A percentile compares a stretch with the other conserved stretches of the same genome.
phyloP scores from a whole-genome alignment of 2,113 vertebrate species.

The Morone saxatilis region DNA sequence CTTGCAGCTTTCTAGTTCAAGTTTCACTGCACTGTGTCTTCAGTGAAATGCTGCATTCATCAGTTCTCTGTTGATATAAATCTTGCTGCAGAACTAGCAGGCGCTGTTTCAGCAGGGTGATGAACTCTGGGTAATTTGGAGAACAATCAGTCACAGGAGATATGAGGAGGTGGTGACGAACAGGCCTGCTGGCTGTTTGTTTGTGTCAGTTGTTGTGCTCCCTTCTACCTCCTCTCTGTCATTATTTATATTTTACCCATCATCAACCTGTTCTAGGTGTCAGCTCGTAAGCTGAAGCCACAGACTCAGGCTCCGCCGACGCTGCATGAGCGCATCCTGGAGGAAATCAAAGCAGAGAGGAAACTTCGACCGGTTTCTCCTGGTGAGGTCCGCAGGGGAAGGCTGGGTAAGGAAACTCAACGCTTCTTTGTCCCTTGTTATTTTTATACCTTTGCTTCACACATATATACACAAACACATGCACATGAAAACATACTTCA shows the following conservation, averaged over 20 bases:
- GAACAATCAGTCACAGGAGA: constrained; percentile 24
- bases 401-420: constrained; percentile 86
- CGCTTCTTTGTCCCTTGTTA: not conserved
- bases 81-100: constrained; percentile 12
- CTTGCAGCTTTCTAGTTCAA: not conserved
- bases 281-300: constrained; percentile 95
- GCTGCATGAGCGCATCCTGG: constrained; percentile 96
- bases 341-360: constrained; percentile 96
- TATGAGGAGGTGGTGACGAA: not conserved
- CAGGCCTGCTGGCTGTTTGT: constrained; percentile 3
- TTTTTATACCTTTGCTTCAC: not conserved
- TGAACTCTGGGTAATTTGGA: constrained; percentile 1
- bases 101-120: constrained; percentile 17
- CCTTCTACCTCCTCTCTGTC: not conserved
- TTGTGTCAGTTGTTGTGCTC: not conserved
- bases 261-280: constrained; percentile 81
- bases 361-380: constrained; percentile 95
- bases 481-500: constrained; percentile 49
- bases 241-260: not conserved
- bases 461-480: not conserved
- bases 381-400: constrained; percentile 89
- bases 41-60: constrained; percentile 13
- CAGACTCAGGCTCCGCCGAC: constrained; percentile 92
- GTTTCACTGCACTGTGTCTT: constrained; percentile 1
- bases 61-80: constrained; percentile 21